Percentiles rank a stretch among this genome's conserved stretches.
Evolutionary conservation across 2,888 invertebrate species (phyloP).

Genomic region (Drosophila paranaensis): DNA sequence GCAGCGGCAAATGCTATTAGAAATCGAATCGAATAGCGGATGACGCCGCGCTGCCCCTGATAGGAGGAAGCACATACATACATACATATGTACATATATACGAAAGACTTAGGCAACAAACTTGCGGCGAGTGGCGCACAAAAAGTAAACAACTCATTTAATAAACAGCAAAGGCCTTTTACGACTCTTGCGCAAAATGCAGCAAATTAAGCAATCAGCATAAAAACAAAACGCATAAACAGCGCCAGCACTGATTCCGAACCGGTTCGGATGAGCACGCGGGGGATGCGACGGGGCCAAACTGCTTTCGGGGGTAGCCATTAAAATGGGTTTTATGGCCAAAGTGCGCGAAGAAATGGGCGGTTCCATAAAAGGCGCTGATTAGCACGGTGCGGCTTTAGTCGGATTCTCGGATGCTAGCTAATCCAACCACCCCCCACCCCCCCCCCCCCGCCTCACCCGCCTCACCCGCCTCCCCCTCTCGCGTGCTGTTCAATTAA

Average conservation of each 20-base stretch:
- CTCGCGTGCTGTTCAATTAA: conserved; percentile 28
- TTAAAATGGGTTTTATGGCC: conserved; percentile 75
- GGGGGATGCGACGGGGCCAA: not conserved
- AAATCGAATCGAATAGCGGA: conserved; percentile 50
- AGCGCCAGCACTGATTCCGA: conserved; percentile 55
- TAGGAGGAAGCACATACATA: conserved; percentile 9
- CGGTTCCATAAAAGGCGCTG: conserved; percentile 75
- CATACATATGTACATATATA: no score
- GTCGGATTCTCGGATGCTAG: not conserved
- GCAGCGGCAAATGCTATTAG: conserved; percentile 48
- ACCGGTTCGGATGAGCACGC: conserved; percentile 37
- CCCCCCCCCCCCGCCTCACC: no score
- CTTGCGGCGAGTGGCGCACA: conserved; percentile 56
- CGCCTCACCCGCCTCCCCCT: no score
- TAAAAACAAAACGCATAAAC: conserved; percentile 72
- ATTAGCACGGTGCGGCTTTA: conserved; percentile 49
- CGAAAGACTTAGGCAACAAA: conserved; percentile 79
- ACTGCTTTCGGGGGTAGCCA: conserved; percentile 24
- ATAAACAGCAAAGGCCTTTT: conserved; percentile 59
- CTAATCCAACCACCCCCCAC: not conserved
- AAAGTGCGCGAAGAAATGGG: conserved; percentile 79
- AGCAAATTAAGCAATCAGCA: conserved; percentile 81
- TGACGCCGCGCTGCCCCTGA: conserved; percentile 26
- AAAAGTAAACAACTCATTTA: conserved; percentile 65
- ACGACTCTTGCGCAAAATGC: conserved; percentile 76